These are phyloP conservation scores for Leguminivora glycinivorella DNA, from an alignment of 1,140 invertebrate genomes.

Conservation along the genomic window DNA sequence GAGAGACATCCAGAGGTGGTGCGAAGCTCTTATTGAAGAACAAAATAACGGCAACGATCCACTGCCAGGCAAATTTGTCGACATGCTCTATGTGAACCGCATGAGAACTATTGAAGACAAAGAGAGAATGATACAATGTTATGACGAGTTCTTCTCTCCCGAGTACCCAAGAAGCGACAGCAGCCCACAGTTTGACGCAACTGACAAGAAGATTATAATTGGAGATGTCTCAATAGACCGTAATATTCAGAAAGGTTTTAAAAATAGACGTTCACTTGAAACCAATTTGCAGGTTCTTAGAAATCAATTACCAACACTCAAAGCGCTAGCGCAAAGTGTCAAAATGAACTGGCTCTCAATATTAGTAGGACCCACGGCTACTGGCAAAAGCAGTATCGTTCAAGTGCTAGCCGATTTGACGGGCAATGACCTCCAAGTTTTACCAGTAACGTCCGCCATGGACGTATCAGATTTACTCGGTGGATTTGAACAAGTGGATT, in stretches of 20 bases:
- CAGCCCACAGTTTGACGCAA: slow-evolving; percentile 77
- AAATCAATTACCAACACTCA: slow-evolving; percentile 83
- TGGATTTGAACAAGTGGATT: slow-evolving; percentile 95
- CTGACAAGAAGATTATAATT: slow-evolving; percentile 77
- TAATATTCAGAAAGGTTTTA: slow-evolving; percentile 64
- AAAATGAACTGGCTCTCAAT: slow-evolving; percentile 96
- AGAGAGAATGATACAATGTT: slow-evolving; percentile 81
- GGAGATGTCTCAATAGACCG: slow-evolving; percentile 80
- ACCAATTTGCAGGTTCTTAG: slow-evolving; percentile 82
- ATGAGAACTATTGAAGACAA: slow-evolving; percentile 89
- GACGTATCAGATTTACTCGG: slow-evolving; percentile 97
- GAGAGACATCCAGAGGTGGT: slow-evolving; percentile 96
- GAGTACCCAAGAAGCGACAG: slow-evolving; percentile 73
- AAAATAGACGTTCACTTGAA: slow-evolving; percentile 61
- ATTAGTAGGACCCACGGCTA: slow-evolving; percentile 88
- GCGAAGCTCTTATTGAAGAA: slow-evolving; percentile 81
- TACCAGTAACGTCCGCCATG: slow-evolving; percentile 95
- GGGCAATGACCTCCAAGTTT: slow-evolving; percentile 86
- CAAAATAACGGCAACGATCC: slow-evolving; percentile 40
- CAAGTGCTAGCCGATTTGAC: slow-evolving; percentile 87
- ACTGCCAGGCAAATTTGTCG: slow-evolving; percentile 84
- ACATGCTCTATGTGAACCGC: slow-evolving; percentile 89
- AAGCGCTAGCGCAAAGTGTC: slow-evolving; percentile 89
- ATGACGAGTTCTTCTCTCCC: slow-evolving; percentile 80
- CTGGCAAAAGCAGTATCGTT: slow-evolving; percentile 92